Conservation (phyloP, 2,113 vertebrate genomes). For the Mionectes macconnelli region DNA sequence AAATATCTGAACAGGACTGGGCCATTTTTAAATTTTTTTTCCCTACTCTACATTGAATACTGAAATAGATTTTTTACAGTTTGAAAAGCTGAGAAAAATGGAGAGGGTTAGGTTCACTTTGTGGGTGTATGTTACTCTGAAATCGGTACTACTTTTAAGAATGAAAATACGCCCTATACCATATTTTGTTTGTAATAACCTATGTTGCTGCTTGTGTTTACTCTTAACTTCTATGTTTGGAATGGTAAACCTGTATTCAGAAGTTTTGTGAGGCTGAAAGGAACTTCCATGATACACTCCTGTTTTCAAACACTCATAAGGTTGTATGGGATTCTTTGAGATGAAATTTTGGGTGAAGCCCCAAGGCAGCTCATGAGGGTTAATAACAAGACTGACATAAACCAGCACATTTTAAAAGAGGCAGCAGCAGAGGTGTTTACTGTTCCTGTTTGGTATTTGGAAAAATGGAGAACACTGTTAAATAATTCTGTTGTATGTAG, state of each 20-base stretch:
- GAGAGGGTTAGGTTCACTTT: neutral
- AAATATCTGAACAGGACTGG: neutral
- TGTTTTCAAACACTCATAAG: neutral
- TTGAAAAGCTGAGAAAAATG: neutral
- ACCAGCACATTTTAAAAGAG: neutral
- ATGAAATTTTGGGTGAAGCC: neutral
- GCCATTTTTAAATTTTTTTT: neutral
- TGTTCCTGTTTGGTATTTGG: neutral
- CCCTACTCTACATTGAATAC: neutral
- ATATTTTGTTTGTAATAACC: neutral
- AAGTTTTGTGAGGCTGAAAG: neutral
- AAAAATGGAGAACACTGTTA: neutral
- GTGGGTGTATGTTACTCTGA: neutral
- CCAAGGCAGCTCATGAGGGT: neutral
- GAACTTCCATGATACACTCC: neutral
- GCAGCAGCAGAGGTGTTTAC: neutral
- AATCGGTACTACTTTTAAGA: neutral
- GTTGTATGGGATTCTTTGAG: neutral
- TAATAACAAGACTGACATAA: neutral
- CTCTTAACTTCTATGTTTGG: neutral
- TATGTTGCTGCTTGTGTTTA: neutral
- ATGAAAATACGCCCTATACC: neutral
- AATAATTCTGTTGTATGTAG: neutral
- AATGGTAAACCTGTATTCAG: neutral
- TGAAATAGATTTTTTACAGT: neutral